Evolutionary conservation across 2,888 invertebrate species (phyloP).

Genomic region (Lobophora halterata): DNA sequence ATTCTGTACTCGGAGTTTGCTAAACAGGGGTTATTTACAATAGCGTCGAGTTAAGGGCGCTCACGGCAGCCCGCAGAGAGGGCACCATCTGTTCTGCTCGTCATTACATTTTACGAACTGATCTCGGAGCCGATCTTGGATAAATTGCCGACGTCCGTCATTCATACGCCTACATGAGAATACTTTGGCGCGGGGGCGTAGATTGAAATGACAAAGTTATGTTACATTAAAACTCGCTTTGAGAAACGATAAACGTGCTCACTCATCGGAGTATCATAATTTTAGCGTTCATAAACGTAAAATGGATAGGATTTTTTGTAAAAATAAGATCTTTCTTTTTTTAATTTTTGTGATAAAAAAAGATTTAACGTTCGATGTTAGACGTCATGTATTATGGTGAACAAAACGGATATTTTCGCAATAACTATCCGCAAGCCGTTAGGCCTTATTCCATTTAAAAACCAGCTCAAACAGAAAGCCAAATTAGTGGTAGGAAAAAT

Average conservation of each 20-base stretch:
- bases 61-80: constrained; percentile 34
- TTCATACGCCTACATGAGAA: constrained; percentile 7
- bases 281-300: too few relatives aligned
- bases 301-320: too few relatives aligned
- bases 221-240: not conserved
- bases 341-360: too few relatives aligned
- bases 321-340: too few relatives aligned
- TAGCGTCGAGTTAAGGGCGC: constrained; percentile 41
- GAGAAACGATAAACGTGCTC: constrained; percentile 1
- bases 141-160: constrained; percentile 17
- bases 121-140: constrained; percentile 26
- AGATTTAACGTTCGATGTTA: too few relatives aligned
- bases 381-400: too few relatives aligned
- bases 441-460: constrained; percentile 26
- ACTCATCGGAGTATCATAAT: too few relatives aligned
- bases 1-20: constrained; percentile 52
- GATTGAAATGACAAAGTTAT: constrained; percentile 1
- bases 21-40: constrained; percentile 52
- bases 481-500: constrained; percentile 57
- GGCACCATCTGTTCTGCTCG: constrained; percentile 37
- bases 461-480: constrained; percentile 37
- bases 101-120: constrained; percentile 37
- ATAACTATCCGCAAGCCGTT: constrained; percentile 11
- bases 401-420: too few relatives aligned
- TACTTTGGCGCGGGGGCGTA: constrained; percentile 1